Conservation (phyloP, 1,140 invertebrate species). For the Drosophila kohkoa region DNA sequence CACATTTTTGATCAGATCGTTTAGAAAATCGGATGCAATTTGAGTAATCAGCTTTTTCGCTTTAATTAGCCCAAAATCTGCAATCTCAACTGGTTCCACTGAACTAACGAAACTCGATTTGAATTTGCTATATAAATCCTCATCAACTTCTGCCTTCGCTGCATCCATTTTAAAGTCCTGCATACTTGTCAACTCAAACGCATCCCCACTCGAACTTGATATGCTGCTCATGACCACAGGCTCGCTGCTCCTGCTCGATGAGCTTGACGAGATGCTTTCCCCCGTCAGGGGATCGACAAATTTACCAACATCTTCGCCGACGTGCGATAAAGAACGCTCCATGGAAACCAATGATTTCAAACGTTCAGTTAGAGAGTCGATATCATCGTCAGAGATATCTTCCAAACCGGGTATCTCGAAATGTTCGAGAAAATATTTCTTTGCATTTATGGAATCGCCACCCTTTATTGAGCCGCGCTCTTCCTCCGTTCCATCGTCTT, state of each 20-base stretch:
- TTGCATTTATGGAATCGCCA: neutral
- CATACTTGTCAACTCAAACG: too few relatives aligned
- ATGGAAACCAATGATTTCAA: neutral
- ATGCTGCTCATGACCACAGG: neutral
- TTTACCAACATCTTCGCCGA: neutral
- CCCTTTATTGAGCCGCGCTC: neutral
- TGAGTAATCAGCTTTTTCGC: neutral
- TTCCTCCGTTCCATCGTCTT: neutral
- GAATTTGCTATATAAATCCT: too few relatives aligned
- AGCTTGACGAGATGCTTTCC: neutral
- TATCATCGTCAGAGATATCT: slow-evolving; percentile 7
- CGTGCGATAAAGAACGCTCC: too few relatives aligned
- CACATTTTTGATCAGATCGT: neutral
- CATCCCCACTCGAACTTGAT: neutral
- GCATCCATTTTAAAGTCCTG: too few relatives aligned
- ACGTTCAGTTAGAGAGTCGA: neutral
- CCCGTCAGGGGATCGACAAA: slow-evolving; percentile 2
- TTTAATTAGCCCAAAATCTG: too few relatives aligned
- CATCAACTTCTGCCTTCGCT: too few relatives aligned
- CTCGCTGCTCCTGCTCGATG: neutral
- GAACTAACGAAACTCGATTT: too few relatives aligned
- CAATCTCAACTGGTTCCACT: too few relatives aligned
- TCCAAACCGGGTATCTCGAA: neutral
- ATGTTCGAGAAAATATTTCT: neutral
- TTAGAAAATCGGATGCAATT: neutral